A percentile compares a stretch with the other conserved stretches of the same genome.
Conservation (phyloP, 2,113 vertebrate genomes). For the Arvicanthis niloticus region DNA sequence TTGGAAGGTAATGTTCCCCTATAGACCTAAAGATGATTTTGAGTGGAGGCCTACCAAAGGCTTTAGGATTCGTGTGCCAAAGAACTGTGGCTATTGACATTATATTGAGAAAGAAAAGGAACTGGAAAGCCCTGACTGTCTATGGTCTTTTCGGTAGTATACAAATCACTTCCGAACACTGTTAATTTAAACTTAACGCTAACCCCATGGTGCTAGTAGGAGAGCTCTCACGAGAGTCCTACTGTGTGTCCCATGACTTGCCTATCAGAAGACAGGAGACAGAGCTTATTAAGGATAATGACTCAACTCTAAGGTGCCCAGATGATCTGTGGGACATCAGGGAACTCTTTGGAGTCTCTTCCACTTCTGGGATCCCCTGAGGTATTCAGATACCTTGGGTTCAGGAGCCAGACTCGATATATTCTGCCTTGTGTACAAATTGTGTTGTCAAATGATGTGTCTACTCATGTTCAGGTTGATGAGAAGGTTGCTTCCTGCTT, state of each 20-base stretch:
- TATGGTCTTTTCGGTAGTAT: not conserved
- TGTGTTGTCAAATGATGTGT: not conserved
- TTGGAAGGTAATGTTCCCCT: not conserved
- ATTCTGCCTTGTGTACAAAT: not conserved
- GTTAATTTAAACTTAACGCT: not conserved
- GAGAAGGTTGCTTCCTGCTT: not conserved
- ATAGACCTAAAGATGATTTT: conserved; percentile 1
- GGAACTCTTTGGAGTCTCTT: not conserved
- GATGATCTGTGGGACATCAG: not conserved
- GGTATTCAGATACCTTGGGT: not conserved
- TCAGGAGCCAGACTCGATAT: not conserved
- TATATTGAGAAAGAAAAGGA: conserved; percentile 11
- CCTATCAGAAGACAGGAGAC: not conserved
- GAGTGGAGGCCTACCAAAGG: not conserved
- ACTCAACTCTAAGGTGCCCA: not conserved
- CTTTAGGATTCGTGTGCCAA: not conserved
- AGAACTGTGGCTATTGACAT: not conserved
- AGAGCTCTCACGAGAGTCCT: not conserved
- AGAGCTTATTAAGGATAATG: not conserved
- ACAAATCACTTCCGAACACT: not conserved
- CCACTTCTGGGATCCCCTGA: not conserved
- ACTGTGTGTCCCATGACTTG: not conserved
- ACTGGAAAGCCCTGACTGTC: not conserved
- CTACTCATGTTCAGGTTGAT: not conserved
- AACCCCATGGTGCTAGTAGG: not conserved